Conservation (phyloP, 2,797 vertebrate species). For the Pseudopleuronectes americanus region DNA sequence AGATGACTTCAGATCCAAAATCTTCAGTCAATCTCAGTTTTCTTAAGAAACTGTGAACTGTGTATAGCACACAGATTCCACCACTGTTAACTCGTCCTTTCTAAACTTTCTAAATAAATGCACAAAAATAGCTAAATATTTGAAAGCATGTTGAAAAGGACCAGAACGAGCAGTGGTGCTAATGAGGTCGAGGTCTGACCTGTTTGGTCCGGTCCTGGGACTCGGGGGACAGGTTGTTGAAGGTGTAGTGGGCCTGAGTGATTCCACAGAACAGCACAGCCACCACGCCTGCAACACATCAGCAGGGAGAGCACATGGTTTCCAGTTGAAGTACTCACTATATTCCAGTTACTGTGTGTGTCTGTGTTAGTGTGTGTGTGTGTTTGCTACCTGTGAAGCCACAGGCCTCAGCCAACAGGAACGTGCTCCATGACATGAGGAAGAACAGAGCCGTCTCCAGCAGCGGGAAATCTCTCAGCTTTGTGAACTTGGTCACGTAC, state of each 20-base stretch:
- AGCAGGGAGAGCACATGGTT: not conserved
- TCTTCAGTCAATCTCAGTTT: too few relatives aligned
- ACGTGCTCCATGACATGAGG: constrained; percentile 99
- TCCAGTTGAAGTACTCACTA: too few relatives aligned
- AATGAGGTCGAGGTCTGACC: constrained; percentile 78
- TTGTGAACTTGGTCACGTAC: constrained; percentile 99
- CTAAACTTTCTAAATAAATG: too few relatives aligned
- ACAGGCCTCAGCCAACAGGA: constrained; percentile 95
- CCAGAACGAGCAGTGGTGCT: not conserved
- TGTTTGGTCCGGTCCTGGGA: constrained; percentile 96
- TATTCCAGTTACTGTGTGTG: not conserved
- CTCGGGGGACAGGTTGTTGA: constrained; percentile 95
- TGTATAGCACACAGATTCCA: too few relatives aligned
- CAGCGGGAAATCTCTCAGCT: constrained; percentile 93
- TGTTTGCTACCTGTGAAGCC: constrained; percentile 91
- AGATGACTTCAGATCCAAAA: too few relatives aligned
- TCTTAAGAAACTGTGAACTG: too few relatives aligned
- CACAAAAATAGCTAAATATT: not conserved
- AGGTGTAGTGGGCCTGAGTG: constrained; percentile 98
- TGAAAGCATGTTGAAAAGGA: not conserved
- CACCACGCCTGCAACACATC: constrained; percentile 88
- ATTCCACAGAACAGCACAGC: constrained; percentile 98
- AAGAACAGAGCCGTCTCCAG: constrained; percentile 97
- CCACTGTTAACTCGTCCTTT: too few relatives aligned
- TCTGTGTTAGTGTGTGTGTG: constrained; percentile 7